A percentile compares a stretch with the other conserved stretches of the same genome.
Conservation (phyloP, 1,140 invertebrate species). For the Papilio machaon region DNA sequence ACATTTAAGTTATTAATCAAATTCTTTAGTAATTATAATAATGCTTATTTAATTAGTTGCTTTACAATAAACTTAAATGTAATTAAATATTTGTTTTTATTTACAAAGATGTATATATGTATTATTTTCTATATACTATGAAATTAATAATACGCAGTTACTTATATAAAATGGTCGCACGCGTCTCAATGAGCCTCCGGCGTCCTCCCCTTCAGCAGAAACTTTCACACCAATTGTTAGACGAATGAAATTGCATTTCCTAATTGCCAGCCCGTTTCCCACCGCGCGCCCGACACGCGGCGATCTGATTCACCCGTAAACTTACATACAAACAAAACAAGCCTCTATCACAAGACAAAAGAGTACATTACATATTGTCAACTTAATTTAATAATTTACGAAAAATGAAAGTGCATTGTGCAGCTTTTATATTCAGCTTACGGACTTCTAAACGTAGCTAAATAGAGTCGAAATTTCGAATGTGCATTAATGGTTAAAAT, state of each 20-base stretch:
- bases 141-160: slow-evolving; percentile 18
- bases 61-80: too few relatives aligned
- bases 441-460: slow-evolving; percentile 18
- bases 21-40: too few relatives aligned
- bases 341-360: slow-evolving; percentile 37
- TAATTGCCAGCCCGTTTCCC: slow-evolving; percentile 73
- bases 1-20: not conserved
- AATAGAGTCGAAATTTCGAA: slow-evolving; percentile 31
- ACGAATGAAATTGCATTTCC: slow-evolving; percentile 72
- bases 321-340: slow-evolving; percentile 34
- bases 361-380: slow-evolving; percentile 23
- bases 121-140: not conserved
- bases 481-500: slow-evolving; percentile 26
- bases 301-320: slow-evolving; percentile 51
- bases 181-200: slow-evolving; percentile 46
- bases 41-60: too few relatives aligned
- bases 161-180: slow-evolving; percentile 53
- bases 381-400: slow-evolving; percentile 22
- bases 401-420: slow-evolving; percentile 36
- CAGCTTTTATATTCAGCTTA: slow-evolving; percentile 24
- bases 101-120: not conserved
- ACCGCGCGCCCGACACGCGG: slow-evolving; percentile 75
- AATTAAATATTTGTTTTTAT: too few relatives aligned
- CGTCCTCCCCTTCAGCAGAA: slow-evolving; percentile 49
- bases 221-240: slow-evolving; percentile 59